Percentiles rank a stretch among this genome's conserved stretches.
Evolutionary conservation across 2,888 invertebrate genomes (phyloP).

Genomic region (Aspidiotus destructor): DNA sequence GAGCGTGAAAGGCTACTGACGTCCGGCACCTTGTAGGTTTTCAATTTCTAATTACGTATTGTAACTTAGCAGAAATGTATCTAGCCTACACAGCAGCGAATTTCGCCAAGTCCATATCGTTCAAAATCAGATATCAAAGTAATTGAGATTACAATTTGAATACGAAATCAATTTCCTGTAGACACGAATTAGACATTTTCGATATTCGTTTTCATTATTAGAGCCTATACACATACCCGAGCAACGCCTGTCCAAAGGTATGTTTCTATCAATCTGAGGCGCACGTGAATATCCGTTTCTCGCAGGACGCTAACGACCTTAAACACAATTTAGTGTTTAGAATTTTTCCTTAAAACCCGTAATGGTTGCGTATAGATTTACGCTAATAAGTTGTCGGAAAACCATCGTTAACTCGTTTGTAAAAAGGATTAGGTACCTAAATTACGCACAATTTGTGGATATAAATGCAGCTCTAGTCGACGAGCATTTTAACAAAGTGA

Average conservation of each 20-base stretch:
- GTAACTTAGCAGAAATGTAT: too few relatives aligned
- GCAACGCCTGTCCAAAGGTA: background rate
- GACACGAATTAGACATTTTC: constrained; percentile 10
- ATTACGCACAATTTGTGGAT: constrained; percentile 9
- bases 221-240: too few relatives aligned
- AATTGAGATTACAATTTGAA: constrained; percentile 10
- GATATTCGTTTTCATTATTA: constrained; percentile 8
- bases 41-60: background rate
- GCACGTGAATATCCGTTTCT: constrained; percentile 12
- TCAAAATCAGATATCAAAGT: constrained; percentile 4
- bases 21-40: background rate
- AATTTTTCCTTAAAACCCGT: background rate
- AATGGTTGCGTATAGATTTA: constrained; percentile 13
- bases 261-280: constrained; percentile 10
- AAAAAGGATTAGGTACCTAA: constrained; percentile 26
- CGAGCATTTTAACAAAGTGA: constrained; percentile 25
- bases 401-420: constrained; percentile 30
- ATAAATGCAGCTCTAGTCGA: constrained; percentile 13
- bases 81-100: background rate
- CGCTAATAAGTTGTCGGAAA: constrained; percentile 30
- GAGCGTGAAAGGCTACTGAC: too few relatives aligned
- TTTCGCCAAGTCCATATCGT: background rate
- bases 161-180: constrained; percentile 18
- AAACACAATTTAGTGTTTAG: background rate
- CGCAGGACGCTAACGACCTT: constrained; percentile 19